Evolutionary conservation across 1,140 invertebrate genomes (phyloP).

Genomic region (Dysdera silvatica): DNA sequence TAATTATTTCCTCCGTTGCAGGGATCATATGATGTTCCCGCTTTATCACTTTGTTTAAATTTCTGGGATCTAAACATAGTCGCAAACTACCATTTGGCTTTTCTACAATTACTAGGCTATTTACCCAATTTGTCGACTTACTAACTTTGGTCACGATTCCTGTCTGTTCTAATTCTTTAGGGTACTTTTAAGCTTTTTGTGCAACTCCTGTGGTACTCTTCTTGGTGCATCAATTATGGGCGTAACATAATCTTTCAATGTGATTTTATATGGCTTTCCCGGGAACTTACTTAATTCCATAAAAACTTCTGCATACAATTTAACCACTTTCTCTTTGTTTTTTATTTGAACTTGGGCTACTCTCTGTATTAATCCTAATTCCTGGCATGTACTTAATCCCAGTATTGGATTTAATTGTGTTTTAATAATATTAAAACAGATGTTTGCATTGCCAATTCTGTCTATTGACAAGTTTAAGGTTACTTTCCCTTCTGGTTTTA

Average conservation of each 20-base stretch:
- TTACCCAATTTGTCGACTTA: slow-evolving; percentile 35
- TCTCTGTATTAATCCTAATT: too few species aligned
- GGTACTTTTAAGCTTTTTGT: slow-evolving; percentile 25
- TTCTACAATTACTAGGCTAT: slow-evolving; percentile 28
- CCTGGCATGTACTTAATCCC: too few species aligned
- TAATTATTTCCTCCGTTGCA: neutral
- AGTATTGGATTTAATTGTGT: too few species aligned
- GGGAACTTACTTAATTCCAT: too few species aligned
- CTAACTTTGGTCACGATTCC: slow-evolving; percentile 37
- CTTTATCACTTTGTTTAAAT: slow-evolving; percentile 37
- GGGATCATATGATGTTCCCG: neutral
- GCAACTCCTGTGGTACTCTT: slow-evolving; percentile 23
- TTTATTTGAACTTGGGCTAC: too few species aligned
- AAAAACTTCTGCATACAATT: neutral
- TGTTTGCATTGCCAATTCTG: too few species aligned
- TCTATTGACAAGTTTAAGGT: too few species aligned
- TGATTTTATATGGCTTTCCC: too few species aligned
- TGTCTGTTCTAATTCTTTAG: slow-evolving; percentile 28
- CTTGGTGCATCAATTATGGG: slow-evolving; percentile 14
- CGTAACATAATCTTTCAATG: neutral
- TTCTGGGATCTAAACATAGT: slow-evolving; percentile 33
- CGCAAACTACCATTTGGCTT: slow-evolving; percentile 28
- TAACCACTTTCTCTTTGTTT: too few species aligned
- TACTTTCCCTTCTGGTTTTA: too few species aligned
- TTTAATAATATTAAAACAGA: too few species aligned